phyloP scores from a whole-genome alignment of 2,797 vertebrate genomes.

The Sebastes paucispinis region DNA sequence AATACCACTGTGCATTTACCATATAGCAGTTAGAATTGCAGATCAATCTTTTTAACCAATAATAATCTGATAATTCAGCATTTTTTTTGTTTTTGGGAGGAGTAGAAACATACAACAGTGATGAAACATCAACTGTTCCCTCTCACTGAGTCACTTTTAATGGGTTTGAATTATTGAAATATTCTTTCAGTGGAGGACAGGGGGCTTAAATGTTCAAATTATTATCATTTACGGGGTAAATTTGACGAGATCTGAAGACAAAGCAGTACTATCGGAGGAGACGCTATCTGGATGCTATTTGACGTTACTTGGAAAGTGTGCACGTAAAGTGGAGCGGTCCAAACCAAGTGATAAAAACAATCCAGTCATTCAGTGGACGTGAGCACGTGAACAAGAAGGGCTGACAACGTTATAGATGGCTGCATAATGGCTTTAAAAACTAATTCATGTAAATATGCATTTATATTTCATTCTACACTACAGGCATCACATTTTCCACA shows the following conservation, averaged over 20 bases:
- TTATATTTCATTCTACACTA: conserved; percentile 77
- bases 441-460: conserved; percentile 77
- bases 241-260: conserved; percentile 56
- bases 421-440: conserved; percentile 80
- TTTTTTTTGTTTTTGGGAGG: conserved; percentile 10
- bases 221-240: conserved; percentile 37
- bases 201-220: conserved; percentile 42
- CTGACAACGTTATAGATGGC: conserved; percentile 64
- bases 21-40: conserved; percentile 58
- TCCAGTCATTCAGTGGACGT: conserved; percentile 57
- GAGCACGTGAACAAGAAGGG: conserved; percentile 62
- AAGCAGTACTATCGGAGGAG: conserved; percentile 63
- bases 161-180: conserved; percentile 25
- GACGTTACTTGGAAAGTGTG: conserved; percentile 53
- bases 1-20: conserved; percentile 66
- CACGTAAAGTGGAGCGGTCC: conserved; percentile 46
- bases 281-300: conserved; percentile 57
- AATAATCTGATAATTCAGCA: conserved; percentile 47
- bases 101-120: conserved; percentile 36
- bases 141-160: conserved; percentile 30
- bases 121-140: conserved; percentile 32
- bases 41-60: conserved; percentile 41
- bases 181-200: conserved; percentile 46
- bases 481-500: conserved; percentile 71
- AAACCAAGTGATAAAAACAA: conserved; percentile 59